These are phyloP conservation scores for Cuniculus paca DNA, from an alignment of 2,797 vertebrate genomes.

Conservation along the genomic window DNA sequence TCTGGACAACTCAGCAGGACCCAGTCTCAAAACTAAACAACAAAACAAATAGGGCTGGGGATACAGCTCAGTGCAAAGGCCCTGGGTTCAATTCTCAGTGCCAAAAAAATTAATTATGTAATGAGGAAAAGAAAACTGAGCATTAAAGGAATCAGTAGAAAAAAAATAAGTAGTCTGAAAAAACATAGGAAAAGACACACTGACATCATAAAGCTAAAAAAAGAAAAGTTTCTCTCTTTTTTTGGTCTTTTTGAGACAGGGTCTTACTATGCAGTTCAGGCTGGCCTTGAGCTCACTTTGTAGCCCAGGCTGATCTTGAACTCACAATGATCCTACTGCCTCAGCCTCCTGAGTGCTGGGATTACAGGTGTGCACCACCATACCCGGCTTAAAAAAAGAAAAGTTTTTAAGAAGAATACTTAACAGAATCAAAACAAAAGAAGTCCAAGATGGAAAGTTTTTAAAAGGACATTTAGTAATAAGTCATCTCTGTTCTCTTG, in stretches of 20 bases:
- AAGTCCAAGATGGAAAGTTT: neutral
- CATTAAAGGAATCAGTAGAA: constrained; percentile 12
- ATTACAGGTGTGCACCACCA: too few relatives aligned
- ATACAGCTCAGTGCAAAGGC: neutral
- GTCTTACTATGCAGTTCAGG: too few relatives aligned
- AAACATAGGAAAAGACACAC: neutral
- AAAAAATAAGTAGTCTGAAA: constrained; percentile 41
- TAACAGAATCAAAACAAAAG: neutral
- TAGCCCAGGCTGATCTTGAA: too few relatives aligned
- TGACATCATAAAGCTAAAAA: constrained; percentile 30
- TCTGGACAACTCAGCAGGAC: neutral
- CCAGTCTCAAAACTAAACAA: neutral
- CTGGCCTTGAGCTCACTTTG: too few relatives aligned
- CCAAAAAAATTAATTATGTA: neutral
- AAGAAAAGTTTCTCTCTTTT: neutral
- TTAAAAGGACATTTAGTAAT: constrained; percentile 16
- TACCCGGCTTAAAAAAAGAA: too few relatives aligned
- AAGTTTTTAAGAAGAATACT: neutral
- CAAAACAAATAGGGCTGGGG: neutral
- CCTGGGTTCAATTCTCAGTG: neutral
- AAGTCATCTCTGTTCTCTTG: neutral
- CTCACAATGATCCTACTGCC: too few relatives aligned
- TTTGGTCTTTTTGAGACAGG: too few relatives aligned
- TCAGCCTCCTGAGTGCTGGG: too few relatives aligned
- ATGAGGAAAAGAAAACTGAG: neutral